phyloP scores from a whole-genome alignment of 2,797 vertebrate species.

The Spea hammondii region DNA sequence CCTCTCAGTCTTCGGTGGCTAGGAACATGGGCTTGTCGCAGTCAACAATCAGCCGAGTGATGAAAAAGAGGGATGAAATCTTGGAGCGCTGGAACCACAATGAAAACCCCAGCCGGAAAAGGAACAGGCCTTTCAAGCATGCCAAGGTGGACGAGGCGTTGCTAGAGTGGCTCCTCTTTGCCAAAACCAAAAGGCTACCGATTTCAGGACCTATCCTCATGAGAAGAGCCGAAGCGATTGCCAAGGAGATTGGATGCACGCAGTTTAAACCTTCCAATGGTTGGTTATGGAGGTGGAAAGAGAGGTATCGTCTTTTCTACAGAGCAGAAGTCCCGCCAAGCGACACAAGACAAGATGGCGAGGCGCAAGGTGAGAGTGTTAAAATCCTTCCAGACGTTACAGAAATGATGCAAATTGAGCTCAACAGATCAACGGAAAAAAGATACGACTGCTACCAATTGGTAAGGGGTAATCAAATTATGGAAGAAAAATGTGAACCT shows the following conservation, averaged over 20 bases:
- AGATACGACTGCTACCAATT: not conserved
- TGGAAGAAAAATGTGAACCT: not conserved
- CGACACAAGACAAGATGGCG: conserved; percentile 2
- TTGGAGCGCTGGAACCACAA: conserved; percentile 50
- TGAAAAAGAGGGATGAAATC: conserved; percentile 50
- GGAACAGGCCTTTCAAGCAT: conserved; percentile 47
- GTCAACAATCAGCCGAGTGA: conserved; percentile 44
- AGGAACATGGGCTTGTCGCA: conserved; percentile 49
- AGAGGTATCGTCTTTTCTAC: conserved; percentile 40
- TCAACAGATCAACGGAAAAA: conserved; percentile 6
- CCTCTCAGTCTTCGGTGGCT: conserved; percentile 47
- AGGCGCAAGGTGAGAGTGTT: conserved; percentile 13
- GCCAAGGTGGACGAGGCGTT: conserved; percentile 51
- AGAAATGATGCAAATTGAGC: conserved; percentile 8
- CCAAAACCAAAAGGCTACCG: conserved; percentile 42
- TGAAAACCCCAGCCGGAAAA: conserved; percentile 46
- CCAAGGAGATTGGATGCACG: conserved; percentile 44
- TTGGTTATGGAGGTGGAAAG: conserved; percentile 51
- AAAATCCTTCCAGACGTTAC: conserved; percentile 25
- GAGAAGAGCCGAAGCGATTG: conserved; percentile 40
- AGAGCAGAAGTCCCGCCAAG: conserved; percentile 25
- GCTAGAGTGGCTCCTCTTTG: conserved; percentile 47
- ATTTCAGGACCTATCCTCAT: conserved; percentile 51
- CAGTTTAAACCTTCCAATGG: conserved; percentile 50
- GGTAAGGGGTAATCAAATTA: not conserved